Percentiles rank a stretch among this genome's conserved stretches.
Evolutionary conservation across 2,888 invertebrate genomes (phyloP).

Genomic region (Hydropsyche betteni): DNA sequence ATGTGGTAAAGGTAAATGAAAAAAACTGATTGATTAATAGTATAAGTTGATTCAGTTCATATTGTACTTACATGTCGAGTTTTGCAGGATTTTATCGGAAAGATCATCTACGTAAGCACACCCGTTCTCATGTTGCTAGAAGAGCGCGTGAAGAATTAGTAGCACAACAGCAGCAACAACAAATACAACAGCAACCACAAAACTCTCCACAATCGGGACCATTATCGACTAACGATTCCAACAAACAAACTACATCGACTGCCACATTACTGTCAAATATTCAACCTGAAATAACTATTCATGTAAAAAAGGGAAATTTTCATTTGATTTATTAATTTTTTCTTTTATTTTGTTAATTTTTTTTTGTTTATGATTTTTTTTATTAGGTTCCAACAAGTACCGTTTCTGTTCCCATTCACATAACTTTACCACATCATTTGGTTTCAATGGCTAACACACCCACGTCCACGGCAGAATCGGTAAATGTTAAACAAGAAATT

Average conservation of each 20-base stretch:
- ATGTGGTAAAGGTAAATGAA: constrained; percentile 72
- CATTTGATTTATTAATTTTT: constrained; percentile 40
- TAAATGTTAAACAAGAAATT: constrained; percentile 63
- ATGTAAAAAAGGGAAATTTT: constrained; percentile 56
- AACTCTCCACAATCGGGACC: constrained; percentile 48
- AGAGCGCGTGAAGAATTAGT: constrained; percentile 76
- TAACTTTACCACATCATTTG: constrained; percentile 71
- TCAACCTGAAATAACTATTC: constrained; percentile 65
- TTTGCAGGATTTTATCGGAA: constrained; percentile 76
- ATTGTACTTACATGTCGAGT: constrained; percentile 41
- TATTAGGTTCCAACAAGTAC: constrained; percentile 68
- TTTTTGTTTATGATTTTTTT: constrained; percentile 2
- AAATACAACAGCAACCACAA: constrained; percentile 52
- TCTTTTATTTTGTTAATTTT: constrained; percentile 25
- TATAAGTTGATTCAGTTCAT: too few species aligned
- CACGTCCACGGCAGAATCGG: constrained; percentile 56
- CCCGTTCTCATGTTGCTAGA: constrained; percentile 79
- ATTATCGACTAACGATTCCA: constrained; percentile 3
- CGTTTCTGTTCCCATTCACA: constrained; percentile 71
- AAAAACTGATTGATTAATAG: too few species aligned
- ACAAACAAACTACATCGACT: not conserved
- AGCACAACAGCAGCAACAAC: constrained; percentile 56
- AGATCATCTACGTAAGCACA: constrained; percentile 83
- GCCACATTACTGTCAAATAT: constrained; percentile 50
- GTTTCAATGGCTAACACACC: constrained; percentile 56